Evolutionary conservation across 1,140 invertebrate genomes (phyloP).

Genomic region (Halesus radiatus): DNA sequence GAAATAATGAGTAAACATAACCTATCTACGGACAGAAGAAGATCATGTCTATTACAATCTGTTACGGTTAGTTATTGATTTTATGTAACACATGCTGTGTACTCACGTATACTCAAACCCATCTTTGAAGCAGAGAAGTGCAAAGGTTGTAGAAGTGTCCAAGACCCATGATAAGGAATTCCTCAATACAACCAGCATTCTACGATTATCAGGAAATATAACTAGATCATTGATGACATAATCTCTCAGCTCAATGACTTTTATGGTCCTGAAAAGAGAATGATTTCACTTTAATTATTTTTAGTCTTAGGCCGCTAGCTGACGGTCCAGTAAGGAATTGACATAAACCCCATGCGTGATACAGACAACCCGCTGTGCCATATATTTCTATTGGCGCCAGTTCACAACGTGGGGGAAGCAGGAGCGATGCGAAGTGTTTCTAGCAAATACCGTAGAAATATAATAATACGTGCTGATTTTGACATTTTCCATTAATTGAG

Average conservation of each 20-base stretch:
- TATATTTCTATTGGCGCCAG: too few relatives aligned
- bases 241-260: constrained; percentile 56
- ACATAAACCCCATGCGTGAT: too few relatives aligned
- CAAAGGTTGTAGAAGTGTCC: constrained; percentile 48
- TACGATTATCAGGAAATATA: constrained; percentile 57
- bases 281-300: neutral
- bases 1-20: neutral
- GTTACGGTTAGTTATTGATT: neutral
- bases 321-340: too few relatives aligned
- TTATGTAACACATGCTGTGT: neutral
- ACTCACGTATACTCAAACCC: constrained; percentile 41
- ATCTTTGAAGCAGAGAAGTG: constrained; percentile 50
- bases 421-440: too few relatives aligned
- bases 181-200: constrained; percentile 59
- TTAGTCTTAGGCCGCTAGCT: too few relatives aligned
- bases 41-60: neutral
- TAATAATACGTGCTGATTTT: too few relatives aligned
- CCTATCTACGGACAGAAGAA: neutral
- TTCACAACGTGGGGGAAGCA: too few relatives aligned
- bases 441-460: too few relatives aligned
- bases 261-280: constrained; percentile 56
- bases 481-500: too few relatives aligned
- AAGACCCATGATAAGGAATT: constrained; percentile 59
- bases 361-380: too few relatives aligned
- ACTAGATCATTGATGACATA: constrained; percentile 60